Evolutionary conservation across 1,140 invertebrate species (phyloP).

Genomic region (Eueides isabella): DNA sequence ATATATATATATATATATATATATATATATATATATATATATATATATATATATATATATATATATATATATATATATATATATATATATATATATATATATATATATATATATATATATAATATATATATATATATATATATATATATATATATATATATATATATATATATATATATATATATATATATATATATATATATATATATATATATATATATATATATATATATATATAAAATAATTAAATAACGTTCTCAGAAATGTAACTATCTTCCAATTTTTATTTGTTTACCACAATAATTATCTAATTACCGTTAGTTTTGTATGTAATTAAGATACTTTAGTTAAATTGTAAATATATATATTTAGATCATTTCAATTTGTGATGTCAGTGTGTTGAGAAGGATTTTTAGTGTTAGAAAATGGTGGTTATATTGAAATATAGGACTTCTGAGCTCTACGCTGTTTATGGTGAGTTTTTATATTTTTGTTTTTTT

Average conservation of each 20-base stretch:
- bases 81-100: no score
- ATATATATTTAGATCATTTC: background rate
- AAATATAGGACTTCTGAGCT: background rate
- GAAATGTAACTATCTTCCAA: background rate
- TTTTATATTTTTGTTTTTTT: background rate
- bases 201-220: no score
- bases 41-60: no score
- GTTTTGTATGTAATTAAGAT: background rate
- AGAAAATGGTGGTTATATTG: background rate
- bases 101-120: no score
- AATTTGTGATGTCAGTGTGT: background rate
- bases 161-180: no score
- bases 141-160: no score
- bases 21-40: no score
- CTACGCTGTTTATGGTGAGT: background rate
- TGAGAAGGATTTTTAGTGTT: constrained; percentile 1
- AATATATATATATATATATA: no score
- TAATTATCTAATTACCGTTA: background rate
- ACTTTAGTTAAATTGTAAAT: background rate
- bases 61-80: no score
- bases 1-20: no score
- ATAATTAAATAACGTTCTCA: background rate
- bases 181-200: no score
- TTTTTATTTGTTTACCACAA: background rate
- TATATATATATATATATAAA: no score